Evolutionary conservation across 30 jellyfish, hydroid and myxozoan genomes (phyloP).

Genomic region (Rhopilema esculentum): DNA sequence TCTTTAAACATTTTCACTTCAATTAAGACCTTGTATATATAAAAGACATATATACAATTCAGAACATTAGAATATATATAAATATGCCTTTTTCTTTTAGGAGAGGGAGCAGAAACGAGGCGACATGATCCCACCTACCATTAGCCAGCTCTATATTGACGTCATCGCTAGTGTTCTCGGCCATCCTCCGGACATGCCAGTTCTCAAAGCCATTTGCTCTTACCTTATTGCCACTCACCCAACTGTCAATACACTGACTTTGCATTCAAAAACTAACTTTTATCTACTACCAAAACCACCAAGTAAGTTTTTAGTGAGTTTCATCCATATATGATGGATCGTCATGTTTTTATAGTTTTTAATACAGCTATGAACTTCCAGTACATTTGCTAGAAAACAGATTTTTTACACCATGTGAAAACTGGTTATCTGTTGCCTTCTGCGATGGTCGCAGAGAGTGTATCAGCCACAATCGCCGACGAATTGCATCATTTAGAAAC

Average conservation of each 20-base stretch:
- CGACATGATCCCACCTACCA: slow-evolving; percentile 62
- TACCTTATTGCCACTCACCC: slow-evolving; percentile 95
- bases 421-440: no score
- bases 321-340: background rate
- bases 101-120: slow-evolving; percentile 88
- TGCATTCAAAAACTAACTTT: slow-evolving; percentile 83
- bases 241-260: slow-evolving; percentile 85
- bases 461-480: no score
- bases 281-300: slow-evolving; percentile 81
- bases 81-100: slow-evolving; percentile 23
- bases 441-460: no score
- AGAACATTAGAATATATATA: no score
- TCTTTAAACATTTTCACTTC: no score
- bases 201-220: slow-evolving; percentile 83
- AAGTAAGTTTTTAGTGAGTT: slow-evolving; percentile 33
- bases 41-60: no score
- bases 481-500: no score
- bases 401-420: no score
- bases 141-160: slow-evolving; percentile 81
- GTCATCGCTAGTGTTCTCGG: slow-evolving; percentile 79
- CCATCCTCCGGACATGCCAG: slow-evolving; percentile 92
- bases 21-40: no score
- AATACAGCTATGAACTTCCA: background rate
- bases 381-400: no score
- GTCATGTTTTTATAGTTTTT: background rate